Conservation (phyloP, 2,113 vertebrate species). For the Cinclus cinclus region DNA sequence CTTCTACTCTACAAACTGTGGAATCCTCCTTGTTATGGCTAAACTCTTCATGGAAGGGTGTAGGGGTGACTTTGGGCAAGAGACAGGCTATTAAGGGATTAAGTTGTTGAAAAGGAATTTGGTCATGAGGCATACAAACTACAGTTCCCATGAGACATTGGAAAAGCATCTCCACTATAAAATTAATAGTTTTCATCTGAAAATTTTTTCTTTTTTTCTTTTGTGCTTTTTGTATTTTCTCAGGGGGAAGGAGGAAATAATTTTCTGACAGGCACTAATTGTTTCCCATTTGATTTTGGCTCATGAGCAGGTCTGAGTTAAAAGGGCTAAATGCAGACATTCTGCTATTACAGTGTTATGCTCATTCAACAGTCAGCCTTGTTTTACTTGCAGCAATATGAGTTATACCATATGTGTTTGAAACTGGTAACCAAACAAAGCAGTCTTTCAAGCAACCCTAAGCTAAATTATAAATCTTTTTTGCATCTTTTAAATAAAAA, state of each 20-base stretch:
- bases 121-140: background rate
- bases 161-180: background rate
- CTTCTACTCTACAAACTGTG: background rate
- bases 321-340: slow-evolving; percentile 58
- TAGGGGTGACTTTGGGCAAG: background rate
- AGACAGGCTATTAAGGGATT: background rate
- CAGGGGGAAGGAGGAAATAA: background rate
- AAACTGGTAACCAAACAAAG: slow-evolving; percentile 64
- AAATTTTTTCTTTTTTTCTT: slow-evolving; percentile 7
- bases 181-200: slow-evolving; percentile 28
- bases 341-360: slow-evolving; percentile 51
- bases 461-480: slow-evolving; percentile 66
- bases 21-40: background rate
- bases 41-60: background rate
- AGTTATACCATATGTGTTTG: slow-evolving; percentile 66
- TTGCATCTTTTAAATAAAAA: slow-evolving; percentile 64
- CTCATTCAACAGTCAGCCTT: slow-evolving; percentile 62
- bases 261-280: slow-evolving; percentile 63
- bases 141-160: slow-evolving; percentile 33
- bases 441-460: slow-evolving; percentile 52
- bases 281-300: slow-evolving; percentile 62
- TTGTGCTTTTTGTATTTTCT: slow-evolving; percentile 49
- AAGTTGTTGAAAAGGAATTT: background rate
- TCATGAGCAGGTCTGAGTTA: slow-evolving; percentile 43
- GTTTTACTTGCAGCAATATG: slow-evolving; percentile 67